Conservation (phyloP, 2,113 vertebrate genomes). For the Montifringilla adamsi region DNA sequence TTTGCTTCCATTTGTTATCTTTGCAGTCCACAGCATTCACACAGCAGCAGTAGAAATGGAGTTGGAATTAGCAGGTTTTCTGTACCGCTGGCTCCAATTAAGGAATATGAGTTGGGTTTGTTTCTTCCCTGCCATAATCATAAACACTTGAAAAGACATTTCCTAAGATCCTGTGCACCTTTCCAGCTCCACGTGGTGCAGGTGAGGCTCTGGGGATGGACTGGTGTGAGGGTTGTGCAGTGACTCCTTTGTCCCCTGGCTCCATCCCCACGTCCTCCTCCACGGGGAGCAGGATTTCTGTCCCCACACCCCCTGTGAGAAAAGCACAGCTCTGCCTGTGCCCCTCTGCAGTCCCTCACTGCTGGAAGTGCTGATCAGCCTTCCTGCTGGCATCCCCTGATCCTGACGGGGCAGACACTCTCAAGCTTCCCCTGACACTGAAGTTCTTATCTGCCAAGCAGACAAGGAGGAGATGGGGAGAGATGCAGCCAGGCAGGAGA, state of each 20-base stretch:
- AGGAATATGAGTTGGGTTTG: not conserved
- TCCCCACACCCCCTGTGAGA: not conserved
- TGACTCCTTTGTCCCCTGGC: not conserved
- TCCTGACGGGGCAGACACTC: not conserved
- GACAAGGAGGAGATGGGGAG: not conserved
- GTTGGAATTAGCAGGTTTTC: not conserved
- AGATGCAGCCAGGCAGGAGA: not conserved
- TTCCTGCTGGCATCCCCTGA: not conserved
- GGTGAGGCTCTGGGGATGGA: fast-evolving
- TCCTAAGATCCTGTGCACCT: not conserved
- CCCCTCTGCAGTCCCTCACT: not conserved
- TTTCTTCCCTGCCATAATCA: not conserved
- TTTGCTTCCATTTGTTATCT: constrained; percentile 53
- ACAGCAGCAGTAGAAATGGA: not conserved
- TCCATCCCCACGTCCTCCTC: not conserved
- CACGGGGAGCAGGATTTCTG: fast-evolving
- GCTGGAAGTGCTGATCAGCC: not conserved
- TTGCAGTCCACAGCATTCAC: not conserved
- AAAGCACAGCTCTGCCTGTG: not conserved
- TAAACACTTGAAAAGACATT: not conserved
- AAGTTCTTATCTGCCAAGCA: not conserved
- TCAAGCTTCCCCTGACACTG: not conserved
- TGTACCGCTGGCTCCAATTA: not conserved
- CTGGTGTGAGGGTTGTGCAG: not conserved
- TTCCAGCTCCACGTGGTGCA: not conserved